Conservation (phyloP, 2,888 invertebrate species). For the Sphaerophoria taeniata region DNA sequence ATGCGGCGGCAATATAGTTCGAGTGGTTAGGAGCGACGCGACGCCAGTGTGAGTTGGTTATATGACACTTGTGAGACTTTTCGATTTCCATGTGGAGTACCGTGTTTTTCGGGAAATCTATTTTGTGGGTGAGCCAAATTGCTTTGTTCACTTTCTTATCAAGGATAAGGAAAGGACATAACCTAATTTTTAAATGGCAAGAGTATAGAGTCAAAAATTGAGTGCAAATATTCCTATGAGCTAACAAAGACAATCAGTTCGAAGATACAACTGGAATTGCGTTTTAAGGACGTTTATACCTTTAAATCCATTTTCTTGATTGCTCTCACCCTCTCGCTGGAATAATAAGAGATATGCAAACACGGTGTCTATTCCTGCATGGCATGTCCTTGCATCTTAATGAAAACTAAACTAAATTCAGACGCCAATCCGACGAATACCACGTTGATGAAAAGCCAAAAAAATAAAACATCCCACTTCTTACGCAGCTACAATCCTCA, state of each 20-base stretch:
- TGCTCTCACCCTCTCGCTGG: neutral
- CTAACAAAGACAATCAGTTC: neutral
- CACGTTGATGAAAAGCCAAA: neutral
- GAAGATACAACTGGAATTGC: neutral
- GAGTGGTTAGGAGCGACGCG: neutral
- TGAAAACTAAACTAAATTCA: slow-evolving; percentile 35
- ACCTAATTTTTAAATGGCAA: too few species aligned
- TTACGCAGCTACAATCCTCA: slow-evolving; percentile 3
- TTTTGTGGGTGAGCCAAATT: too few species aligned
- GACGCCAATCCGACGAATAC: slow-evolving; percentile 14
- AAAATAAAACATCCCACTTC: neutral
- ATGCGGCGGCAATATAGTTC: neutral
- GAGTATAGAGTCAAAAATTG: neutral
- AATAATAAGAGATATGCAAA: slow-evolving; percentile 44
- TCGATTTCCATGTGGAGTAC: neutral
- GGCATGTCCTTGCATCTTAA: slow-evolving; percentile 35
- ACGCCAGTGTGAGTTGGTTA: neutral
- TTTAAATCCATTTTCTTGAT: slow-evolving; percentile 4
- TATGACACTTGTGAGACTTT: neutral
- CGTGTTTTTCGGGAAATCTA: too few species aligned
- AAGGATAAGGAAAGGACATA: too few species aligned
- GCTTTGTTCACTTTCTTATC: too few species aligned
- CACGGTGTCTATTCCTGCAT: slow-evolving; percentile 10
- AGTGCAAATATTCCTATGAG: neutral
- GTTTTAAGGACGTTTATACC: neutral